These are phyloP conservation scores for Metopolophium dirhodum DNA, from an alignment of 1,140 invertebrate species.

Conservation along the genomic window DNA sequence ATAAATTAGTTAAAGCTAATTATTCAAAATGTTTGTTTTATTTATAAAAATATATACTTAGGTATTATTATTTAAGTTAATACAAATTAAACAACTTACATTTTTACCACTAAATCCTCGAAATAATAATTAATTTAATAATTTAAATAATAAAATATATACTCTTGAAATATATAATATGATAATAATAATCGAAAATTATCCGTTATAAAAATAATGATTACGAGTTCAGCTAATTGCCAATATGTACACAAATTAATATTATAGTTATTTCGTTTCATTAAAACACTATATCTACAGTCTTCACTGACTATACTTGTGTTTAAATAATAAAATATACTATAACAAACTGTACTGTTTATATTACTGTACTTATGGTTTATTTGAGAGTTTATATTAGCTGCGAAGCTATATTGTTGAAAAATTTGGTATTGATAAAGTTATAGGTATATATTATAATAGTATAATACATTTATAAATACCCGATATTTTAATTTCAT, in stretches of 20 bases:
- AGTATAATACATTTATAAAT: background rate
- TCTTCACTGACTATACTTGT: too few relatives aligned
- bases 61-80: too few relatives aligned
- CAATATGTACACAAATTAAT: background rate
- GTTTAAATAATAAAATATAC: too few relatives aligned
- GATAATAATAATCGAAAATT: background rate
- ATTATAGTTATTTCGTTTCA: background rate
- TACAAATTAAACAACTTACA: too few relatives aligned
- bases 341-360: background rate
- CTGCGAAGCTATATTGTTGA: background rate
- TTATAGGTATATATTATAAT: background rate
- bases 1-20: too few relatives aligned
- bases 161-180: too few relatives aligned
- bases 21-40: too few relatives aligned
- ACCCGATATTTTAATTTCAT: background rate
- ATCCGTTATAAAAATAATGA: background rate
- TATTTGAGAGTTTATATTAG: background rate
- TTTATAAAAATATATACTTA: too few relatives aligned
- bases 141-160: too few relatives aligned
- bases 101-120: too few relatives aligned
- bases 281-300: background rate
- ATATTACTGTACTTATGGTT: background rate
- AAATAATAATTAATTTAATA: too few relatives aligned
- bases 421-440: background rate
- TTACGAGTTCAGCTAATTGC: background rate